Evolutionary conservation across 2,113 vertebrate genomes (phyloP), one percentile per base, ranked within the genome.

Genomic region (Hassar affinis): DNA sequence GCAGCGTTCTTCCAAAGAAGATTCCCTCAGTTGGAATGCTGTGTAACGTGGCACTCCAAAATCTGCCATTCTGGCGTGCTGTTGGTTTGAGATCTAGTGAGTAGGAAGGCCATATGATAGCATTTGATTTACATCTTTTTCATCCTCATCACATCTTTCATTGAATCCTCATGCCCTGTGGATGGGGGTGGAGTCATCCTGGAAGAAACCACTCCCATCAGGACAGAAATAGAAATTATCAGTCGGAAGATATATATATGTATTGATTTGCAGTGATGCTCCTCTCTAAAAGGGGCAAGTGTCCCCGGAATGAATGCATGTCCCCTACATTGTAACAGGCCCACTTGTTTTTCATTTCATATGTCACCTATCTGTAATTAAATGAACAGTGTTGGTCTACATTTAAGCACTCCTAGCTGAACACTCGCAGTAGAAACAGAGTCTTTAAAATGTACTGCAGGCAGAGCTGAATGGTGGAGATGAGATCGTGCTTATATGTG

Each of bases 401-500:
- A 47, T 33, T 74, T 74, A 47, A 30, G 35, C 15, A 18, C 64
- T 62, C 33, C 35, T 47, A n/a, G 61, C 56, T 71, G 35, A 82
- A 66, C 27, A 61, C 69, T 75, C 59, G 54, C 66, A 56, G 33
- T 20, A 79, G 76, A 79, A 78, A 66, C 12, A 3, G 17, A 80
- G 33, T 27, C 69, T 80, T 79, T 71, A 38, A 77, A 22, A 56
- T 20, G n/a, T n/a, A n/a, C n/a, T n/a, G n/a, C n/a, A 80, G 69
- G 51, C 59, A 33, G 59, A 80, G 80, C 69, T 74, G 69, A 74
- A 74, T 74, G n/a, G 42, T 51, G 27, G 79, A 62, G 47, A 82
- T 79, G 66, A 82, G 68, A 72, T 59, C 64, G 59, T 64, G 66
- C 77, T 80, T 78, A 72, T 84, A 74, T 85, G 77, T 78, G 47